Base-by-base conservation (phyloP, 1,140 invertebrate genomes). In the Hypsibius dujardini region DNA sequence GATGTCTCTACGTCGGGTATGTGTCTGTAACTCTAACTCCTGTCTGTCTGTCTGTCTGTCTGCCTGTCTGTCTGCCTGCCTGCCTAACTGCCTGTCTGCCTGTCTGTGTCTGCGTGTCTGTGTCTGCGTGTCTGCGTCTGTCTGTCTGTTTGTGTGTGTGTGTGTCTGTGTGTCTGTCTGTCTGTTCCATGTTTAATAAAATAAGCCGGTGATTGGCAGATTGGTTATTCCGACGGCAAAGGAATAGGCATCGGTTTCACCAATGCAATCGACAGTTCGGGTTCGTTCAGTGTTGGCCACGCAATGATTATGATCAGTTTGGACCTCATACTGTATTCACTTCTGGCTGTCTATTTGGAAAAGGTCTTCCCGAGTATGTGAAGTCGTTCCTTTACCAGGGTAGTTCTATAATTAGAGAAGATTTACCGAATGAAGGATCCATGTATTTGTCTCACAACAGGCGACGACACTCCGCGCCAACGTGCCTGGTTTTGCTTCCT, bases 321-420 rank as follows among this genome's bases (percentile, higher is more conserved):
- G 7, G 50, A 56, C n/a, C 50, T 56, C 50, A n/a, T 7, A 56
- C 7, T 56, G 50, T 56, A 56, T n/a, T 12, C 7, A 12, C 50
- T 56, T n/a, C 50, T 56, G 50, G 50, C 50, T 12, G 50, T 56
- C 50, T 56, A 56, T 56, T n/a, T 56, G 7, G 50, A 7, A 7
- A 56, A 56, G 50, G 50, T 56, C 50, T 56, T 56, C 50, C 50
- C 50, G 7, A 56, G 50, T 56, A n/a, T 56, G 50, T 56, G n/a
- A 56, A 28, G 28, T 28, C 28, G 28, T 28, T 28, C 28, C 28
- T 28, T 28, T 28, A 28, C 28, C 28, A 28, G 28, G 28, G 28
- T 28, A 28, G 28, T 28, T 28, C 28, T 28, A 28, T 28, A 28
- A 28, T 28, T 28, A 28, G 28, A 28, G 28, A 28, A 28, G 28